Base-by-base conservation (phyloP, 2,113 vertebrate genomes). In the Notarius lentiginosus region DNA sequence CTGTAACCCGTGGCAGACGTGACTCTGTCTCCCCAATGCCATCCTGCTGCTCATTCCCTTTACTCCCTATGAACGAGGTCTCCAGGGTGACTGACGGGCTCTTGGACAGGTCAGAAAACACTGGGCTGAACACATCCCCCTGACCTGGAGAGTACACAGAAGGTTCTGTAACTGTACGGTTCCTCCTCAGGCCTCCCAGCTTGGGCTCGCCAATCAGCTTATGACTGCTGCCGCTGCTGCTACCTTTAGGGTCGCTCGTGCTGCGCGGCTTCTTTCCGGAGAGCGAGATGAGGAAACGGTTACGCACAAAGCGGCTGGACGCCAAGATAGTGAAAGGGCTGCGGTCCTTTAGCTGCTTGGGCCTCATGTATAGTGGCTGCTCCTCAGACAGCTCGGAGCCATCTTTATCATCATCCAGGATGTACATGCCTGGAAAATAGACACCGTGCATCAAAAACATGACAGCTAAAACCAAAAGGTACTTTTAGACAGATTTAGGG, bases 201-300 rank as follows among this genome's bases (percentile, higher is more conserved):
- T 97, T 98, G 86, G 92, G 94, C 53, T 98, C 98, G 55, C 94
- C 94, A 0, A 95, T 91, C 55, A 95, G 65, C 84, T 97, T 97
- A 87, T 91, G 96, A 87, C 95, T 95, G 76, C 92, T 82, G 87
- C 90, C 81, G 87, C 90, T 87, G 87, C 90, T 96, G 87, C 95
- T 95, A 0, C 95, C 95, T 95, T 99, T 99, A 56, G 96, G 96
- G 92, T 99, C 97, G 83, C 96, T 98, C 90, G 96, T 97, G 89
- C 97, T 98, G 84, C 98, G 97, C 12, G 97, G 95, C 83, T 99
- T 99, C 95, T 99, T 99, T 93, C 96, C 98, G 17, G 98, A 97
- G 3, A 99, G 94, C 60, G 97, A 98, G 91, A 97, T 99, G 87
- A 99, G 95, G 90, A 99, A 96, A 76, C 97, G 97, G 70, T 95